Evolutionary conservation across 2,797 vertebrate species (phyloP), one percentile per base, ranked within the genome.

Genomic region (Silurus aristotelis): DNA sequence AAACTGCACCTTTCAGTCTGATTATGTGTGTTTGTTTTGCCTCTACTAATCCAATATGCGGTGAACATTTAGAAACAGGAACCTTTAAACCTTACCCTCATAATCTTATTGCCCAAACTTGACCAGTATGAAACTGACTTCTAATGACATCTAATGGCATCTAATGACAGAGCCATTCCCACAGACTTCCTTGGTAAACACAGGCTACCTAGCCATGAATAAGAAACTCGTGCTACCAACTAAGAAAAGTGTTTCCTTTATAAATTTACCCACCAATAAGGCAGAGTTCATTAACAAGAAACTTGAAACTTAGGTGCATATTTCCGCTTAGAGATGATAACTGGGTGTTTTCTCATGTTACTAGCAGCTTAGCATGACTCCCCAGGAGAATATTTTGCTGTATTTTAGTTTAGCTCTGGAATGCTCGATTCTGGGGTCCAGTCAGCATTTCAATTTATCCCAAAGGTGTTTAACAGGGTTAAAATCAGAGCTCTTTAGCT

Each of bases 171-270:
- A 85, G 75, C 6, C 3, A 66, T 73, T 77, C 82, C 77, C 82
- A 66, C 71, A 81, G 75, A 85, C 86, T 87, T 88, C 83, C 86
- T 72, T 6, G 5, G 8, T 87, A 85, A 89, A 87, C 81, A 84
- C 70, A 79, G 80, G 76, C 71, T 84, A 67, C 70, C 68, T 43
- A 60, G 61, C 64, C 48, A 76, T 43, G 63, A 88, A 88, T 86
- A 48, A 85, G 52, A 86, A 88, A 84, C 68, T 25, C 80, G 61
- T 56, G 6, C 46, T 85, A 70, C 80, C 27, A 76, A 76, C 78
- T 68, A 78, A 81, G 12, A 22, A 56, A 73, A 72, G 71, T 71
- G 55, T 83, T 83, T 87, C 84, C 46, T 68, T 80, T 76, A 75
- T 80, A 86, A 87, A 58, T 73, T 12, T 58, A 80, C 58, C 52